Base-by-base conservation (phyloP, 2,888 invertebrate species). In the Nomada ferruginata region DNA sequence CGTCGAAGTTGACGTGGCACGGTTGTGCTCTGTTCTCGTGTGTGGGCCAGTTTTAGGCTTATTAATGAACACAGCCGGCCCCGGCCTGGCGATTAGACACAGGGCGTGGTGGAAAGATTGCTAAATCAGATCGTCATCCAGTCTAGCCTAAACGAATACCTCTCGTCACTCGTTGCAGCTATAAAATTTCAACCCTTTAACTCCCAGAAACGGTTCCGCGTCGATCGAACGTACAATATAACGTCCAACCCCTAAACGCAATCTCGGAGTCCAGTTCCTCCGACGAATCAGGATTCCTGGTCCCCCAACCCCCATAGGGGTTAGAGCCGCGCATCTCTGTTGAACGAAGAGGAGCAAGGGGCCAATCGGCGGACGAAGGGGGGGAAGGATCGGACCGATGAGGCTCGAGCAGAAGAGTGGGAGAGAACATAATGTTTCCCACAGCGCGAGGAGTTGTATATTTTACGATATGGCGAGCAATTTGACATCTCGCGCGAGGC, bases 381-480 rank as follows among this genome's bases (percentile, higher is more conserved):
- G 64, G 82, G 80, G 66, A 83, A 77, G 76, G 68, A 64, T 78
- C 66, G 68, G 60, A 59, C 61, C 77, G 69, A 68, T 36, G 63
- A 73, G 70, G 71, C 69, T 55, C 64, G 60, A 29, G 42, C 11
- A 9, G 20, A 55, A 13, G 61, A 72, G 76, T 66, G 79, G 84
- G 85, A 83, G 90, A 87, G 90, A 92, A 92, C 92, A 92, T 92
- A 93, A 93, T 92, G 93, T 93, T 93, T 93, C 93, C 93, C 93
- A 93, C 93, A 93, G 93, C 91, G 93, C 91, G 92, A 88, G 92
- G 92, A 93, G 93, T 93, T 93, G 93, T 93, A 93, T 93, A 93
- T 93, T 93, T 93, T 93, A 93, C 93, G 93, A 93, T 93, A 93
- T 93, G 92, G 92, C 93, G 92, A 93, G 93, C 93, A 93, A 93